phyloP scores from a whole-genome alignment of 2,797 vertebrate species.

The Acanthurus leucopareius region DNA sequence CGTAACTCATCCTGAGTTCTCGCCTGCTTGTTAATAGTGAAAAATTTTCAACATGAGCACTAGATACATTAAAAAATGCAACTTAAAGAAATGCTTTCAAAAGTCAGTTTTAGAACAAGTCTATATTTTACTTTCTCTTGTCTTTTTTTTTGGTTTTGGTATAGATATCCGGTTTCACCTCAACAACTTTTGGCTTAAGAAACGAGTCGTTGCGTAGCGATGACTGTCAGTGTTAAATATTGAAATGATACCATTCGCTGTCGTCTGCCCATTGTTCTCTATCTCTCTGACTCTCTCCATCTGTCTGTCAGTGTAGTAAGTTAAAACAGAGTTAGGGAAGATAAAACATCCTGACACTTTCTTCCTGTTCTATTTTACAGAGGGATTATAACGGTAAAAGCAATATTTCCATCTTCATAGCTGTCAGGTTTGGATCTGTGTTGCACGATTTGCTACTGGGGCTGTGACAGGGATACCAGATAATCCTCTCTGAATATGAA shows the following conservation, averaged over 20 bases:
- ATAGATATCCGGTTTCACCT: background rate
- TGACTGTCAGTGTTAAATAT: slow-evolving; percentile 18
- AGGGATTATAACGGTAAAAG: slow-evolving; percentile 41
- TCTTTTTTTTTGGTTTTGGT: background rate
- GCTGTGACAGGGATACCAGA: slow-evolving; percentile 50
- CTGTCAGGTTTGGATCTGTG: slow-evolving; percentile 61
- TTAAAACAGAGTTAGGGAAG: slow-evolving; percentile 14
- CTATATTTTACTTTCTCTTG: background rate
- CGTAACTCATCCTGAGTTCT: no score
- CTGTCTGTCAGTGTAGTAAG: background rate
- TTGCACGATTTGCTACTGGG: slow-evolving; percentile 49
- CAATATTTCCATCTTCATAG: slow-evolving; percentile 43
- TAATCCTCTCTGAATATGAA: slow-evolving; percentile 70
- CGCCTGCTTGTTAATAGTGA: no score
- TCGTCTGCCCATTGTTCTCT: background rate
- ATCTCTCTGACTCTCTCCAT: background rate
- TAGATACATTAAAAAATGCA: background rate
- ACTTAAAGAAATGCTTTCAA: background rate
- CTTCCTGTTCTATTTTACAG: slow-evolving; percentile 41
- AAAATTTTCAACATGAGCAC: background rate
- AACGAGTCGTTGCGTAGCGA: background rate
- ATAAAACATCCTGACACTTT: slow-evolving; percentile 32
- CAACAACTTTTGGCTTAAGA: background rate
- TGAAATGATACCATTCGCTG: background rate
- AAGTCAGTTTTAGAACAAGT: background rate